These are phyloP conservation scores for Tonatia bakeri DNA, from an alignment of 2,113 vertebrate species.

Conservation along the genomic window DNA sequence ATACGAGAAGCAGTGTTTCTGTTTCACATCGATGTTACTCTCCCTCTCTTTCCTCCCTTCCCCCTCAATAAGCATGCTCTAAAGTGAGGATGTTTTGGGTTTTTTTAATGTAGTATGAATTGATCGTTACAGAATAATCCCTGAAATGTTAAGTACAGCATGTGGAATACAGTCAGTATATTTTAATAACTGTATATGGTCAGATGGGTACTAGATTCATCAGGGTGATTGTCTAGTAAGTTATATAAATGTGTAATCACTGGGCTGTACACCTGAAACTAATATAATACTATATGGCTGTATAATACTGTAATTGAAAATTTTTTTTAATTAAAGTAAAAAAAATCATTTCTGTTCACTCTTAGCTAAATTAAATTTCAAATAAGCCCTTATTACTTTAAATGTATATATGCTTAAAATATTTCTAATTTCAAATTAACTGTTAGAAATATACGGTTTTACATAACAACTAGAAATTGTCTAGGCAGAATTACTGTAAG, in stretches of 20 bases:
- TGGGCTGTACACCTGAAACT: neutral
- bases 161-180: neutral
- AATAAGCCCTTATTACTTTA: neutral
- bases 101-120: neutral
- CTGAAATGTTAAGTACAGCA: neutral
- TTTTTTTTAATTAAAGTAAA: neutral
- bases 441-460: neutral
- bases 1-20: no score
- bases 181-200: neutral
- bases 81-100: no score
- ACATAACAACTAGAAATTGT: neutral
- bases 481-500: neutral
- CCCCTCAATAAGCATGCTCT: no score
- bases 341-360: conserved; percentile 11
- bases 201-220: neutral
- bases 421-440: neutral
- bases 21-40: no score
- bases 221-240: neutral
- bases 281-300: neutral
- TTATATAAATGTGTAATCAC: neutral
- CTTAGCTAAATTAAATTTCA: conserved; percentile 2
- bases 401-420: neutral
- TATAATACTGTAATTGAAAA: neutral
- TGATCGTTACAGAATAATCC: neutral
- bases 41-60: no score